Base-by-base conservation (phyloP, 2,797 vertebrate species). In the Micromesistius poutassou region DNA sequence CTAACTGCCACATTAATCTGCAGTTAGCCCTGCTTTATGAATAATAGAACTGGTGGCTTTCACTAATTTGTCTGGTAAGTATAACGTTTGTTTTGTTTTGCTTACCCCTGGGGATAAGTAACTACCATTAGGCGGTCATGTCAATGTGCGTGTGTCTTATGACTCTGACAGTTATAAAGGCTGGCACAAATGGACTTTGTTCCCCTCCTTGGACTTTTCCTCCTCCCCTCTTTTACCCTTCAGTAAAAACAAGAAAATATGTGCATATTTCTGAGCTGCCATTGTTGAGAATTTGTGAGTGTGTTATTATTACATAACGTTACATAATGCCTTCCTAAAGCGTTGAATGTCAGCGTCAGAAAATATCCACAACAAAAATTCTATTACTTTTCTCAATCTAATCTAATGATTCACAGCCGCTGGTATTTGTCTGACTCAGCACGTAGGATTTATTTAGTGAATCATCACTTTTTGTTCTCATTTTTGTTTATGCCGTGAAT, bases 41-140 rank as follows among this genome's bases (percentile, higher is more conserved):
- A 71, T 71, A 71, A 71, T 33, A 33, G 5, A 71, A 71, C 5
- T 16, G 30, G 30, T 22, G 30, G 70, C 30, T 71, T 71, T 71
- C 30, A n/a, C 70, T 71, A 71, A 71, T 71, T 71, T 71, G 70
- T 33, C 70, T 33, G 68, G 70, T 71, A 33, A 30, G 28, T 16
- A 16, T 31, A 31, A 33, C 7, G 28, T 71, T 22, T 71, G 30
- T 71, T 71, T 33, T 71, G 30, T 73, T 25, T 38, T 38, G 33
- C n/a, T 73, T 9, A 35, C 62, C 62, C 62, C 55, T 66, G n/a
- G n/a, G 55, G 55, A 66, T 66, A 28, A 66, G 22, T 28, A 25
- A 9, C n/a, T 66, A 25, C 7, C 55, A 66, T 66, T 66, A 66
- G 2, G n/a, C n/a, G 8, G 4, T 25, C 7, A 2, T 66, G n/a